Evolutionary conservation across 1,140 invertebrate species (phyloP), one percentile per base, ranked within the genome.

Genomic region (Pseudomyrmex gracilis): DNA sequence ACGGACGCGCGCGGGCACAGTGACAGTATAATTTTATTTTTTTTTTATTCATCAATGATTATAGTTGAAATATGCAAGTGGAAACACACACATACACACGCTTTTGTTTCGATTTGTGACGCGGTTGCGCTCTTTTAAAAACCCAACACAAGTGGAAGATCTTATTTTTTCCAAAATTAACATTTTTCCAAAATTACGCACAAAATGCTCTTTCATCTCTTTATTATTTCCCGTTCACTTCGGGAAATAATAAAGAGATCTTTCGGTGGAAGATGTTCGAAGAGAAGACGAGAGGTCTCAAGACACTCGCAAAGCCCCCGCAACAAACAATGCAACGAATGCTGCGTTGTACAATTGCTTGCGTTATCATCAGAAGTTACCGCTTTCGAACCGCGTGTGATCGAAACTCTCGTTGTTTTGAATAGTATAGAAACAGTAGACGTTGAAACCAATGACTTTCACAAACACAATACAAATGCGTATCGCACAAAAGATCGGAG

Each of bases 191-290:
- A 24, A 24, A 24, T 24, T 2, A 34, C 34, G 34, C 34, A 7
- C 5, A 34, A 34, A 34, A 34, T 34, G 5, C 5, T 2, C 13
- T 8, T 12, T 51, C 15, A 4, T 4, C 0, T 73, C 7, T 17
- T 17, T 45, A 20, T 15, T 0, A 17, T 9, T 24, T 20, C 4
- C 1, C 2, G 24, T 17, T 43, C 5, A 8, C n/a, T n/a, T n/a
- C n/a, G n/a, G n/a, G 45, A 67, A 77, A 24, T n/a, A n/a, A n/a
- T n/a, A n/a, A n/a, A n/a, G n/a, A n/a, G n/a, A n/a, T n/a, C 34
- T 74, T 74, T 63, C 15, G 63, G 20, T 55, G 22, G 12, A 51
- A 34, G 10, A 66, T 45, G 73, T 13, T 17, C 45, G n/a, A n/a
- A n/a, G n/a, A 45, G 2, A 55, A 67, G 47, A 24, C 57, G 34